Evolutionary conservation across 2,888 invertebrate genomes (phyloP).

Genomic region (Rugalucina vietnamica): DNA sequence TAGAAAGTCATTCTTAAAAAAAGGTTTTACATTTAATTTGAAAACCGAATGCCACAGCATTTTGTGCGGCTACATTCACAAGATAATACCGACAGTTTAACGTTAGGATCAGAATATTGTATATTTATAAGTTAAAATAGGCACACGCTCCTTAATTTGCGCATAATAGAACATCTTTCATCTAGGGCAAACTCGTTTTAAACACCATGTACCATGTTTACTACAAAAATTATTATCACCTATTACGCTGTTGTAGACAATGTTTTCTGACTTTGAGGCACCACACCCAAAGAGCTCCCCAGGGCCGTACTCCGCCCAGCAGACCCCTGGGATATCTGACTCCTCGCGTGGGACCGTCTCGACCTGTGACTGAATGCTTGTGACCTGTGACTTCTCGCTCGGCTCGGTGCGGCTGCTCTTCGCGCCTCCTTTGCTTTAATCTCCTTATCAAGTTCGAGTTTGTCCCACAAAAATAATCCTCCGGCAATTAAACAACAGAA

Average conservation of each 20-base stretch:
- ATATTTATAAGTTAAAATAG: no score
- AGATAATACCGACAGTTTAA: no score
- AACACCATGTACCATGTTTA: no score
- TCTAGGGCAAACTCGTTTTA: no score
- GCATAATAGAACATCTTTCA: no score
- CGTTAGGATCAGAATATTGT: no score
- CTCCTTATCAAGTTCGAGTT: constrained; percentile 39
- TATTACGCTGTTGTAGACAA: not conserved
- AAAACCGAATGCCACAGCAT: no score
- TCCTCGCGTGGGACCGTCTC: constrained; percentile 31
- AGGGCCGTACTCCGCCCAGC: not conserved
- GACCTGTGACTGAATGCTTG: constrained; percentile 38
- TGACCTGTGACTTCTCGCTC: constrained; percentile 40
- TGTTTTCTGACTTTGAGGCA: not conserved
- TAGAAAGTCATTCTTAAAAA: no score
- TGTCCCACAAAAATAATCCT: constrained; percentile 60
- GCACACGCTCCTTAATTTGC: no score
- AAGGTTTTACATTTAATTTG: no score
- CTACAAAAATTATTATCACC: no score
- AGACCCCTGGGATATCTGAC: constrained; percentile 26
- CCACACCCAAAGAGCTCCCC: not conserved
- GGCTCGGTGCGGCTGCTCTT: constrained; percentile 32
- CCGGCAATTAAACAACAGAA: constrained; percentile 44
- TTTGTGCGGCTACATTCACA: no score
- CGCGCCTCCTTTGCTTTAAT: constrained; percentile 26